Base-by-base conservation (phyloP, 2,113 vertebrate genomes). In the Aphyosemion australe region DNA sequence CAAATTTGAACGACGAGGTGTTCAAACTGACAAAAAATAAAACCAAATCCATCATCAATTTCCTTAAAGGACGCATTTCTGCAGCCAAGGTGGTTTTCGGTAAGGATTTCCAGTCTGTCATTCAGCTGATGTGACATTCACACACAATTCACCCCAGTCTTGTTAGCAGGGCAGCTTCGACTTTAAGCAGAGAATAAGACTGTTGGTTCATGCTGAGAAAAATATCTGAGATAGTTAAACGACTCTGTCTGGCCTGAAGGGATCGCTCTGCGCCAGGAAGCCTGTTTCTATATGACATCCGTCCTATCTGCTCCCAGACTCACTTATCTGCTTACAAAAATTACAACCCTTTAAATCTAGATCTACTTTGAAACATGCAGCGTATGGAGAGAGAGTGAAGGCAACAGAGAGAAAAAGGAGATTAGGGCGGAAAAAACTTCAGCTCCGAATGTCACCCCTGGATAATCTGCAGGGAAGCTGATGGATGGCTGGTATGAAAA, bases 191-290 rank as follows among this genome's bases (percentile, higher is more conserved):
- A 31, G 53, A 51, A 65, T 52, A 65, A 73, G 14, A 55, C 45
- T 45, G 43, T 72, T 80, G 69, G 20, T 83, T 72, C 72, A 76
- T 21, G 85, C 65, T 73, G 81, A 70, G 79, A 82, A 76, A 26
- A 76, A 76, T 74, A 87, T 86, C 78, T 78, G 37, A 83, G 80
- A 78, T 65, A 72, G 70, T 78, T 85, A 80, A 88, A 84, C 69
- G 79, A 84, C 67, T 82, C 69, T n/a, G 53, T 79, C 79, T 80
- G 68, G 81, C 82, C 84, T 75, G 74, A 46, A 86, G 85, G 83
- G 74, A 89, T 82, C 74, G 72, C 70, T 76, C 72, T 84, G 79
- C 77, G 63, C 68, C 73, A 72, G 74, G 79, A 78, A 80, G 76
- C 78, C 69, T 45, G 42, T 86, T 82, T 80, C 72, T n/a, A 72